Evolutionary conservation across 2,797 vertebrate genomes (phyloP).

Genomic region (Phylloscopus collybita): DNA sequence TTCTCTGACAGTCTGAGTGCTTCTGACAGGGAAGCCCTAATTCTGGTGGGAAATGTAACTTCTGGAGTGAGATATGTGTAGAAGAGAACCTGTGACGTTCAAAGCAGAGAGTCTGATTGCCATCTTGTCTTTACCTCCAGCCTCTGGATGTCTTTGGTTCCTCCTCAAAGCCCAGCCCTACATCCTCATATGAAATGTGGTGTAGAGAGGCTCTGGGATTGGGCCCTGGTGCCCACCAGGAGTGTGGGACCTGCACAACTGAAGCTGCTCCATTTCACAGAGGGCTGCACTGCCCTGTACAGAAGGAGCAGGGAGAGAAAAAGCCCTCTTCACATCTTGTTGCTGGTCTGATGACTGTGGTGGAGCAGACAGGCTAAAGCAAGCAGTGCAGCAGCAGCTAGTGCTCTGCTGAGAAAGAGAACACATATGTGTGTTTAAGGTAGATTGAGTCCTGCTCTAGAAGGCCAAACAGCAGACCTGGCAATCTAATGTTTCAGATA

Average conservation of each 20-base stretch:
- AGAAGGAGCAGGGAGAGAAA: background rate
- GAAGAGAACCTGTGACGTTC: background rate
- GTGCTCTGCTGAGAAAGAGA: background rate
- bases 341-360: background rate
- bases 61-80: background rate
- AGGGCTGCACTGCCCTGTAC: background rate
- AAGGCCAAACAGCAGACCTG: background rate
- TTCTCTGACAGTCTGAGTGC: background rate
- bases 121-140: background rate
- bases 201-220: no score
- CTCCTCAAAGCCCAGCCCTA: background rate
- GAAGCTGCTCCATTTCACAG: background rate
- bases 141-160: background rate
- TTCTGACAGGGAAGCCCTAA: background rate
- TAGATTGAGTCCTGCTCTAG: background rate
- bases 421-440: rapidly evolving
- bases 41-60: background rate
- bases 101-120: background rate
- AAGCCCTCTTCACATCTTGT: background rate
- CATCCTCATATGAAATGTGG: background rate
- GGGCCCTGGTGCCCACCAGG: rapidly evolving
- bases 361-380: background rate
- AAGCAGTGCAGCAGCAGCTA: background rate
- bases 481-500: background rate
- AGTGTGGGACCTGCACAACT: background rate